Evolutionary conservation across 2,797 vertebrate genomes (phyloP).

Genomic region (Pampus argenteus): DNA sequence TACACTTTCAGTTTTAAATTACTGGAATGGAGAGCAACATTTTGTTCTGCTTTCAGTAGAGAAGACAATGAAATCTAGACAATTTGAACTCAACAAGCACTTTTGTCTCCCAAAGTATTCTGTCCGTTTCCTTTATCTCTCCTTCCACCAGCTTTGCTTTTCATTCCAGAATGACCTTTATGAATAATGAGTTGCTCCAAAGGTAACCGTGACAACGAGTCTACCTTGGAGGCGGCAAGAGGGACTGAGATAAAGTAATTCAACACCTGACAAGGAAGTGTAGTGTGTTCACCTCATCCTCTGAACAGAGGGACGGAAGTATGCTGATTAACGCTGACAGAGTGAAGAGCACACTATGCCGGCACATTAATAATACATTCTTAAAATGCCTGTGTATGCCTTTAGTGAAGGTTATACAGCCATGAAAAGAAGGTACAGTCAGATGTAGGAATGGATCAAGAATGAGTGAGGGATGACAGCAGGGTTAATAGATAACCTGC

Average conservation of each 20-base stretch:
- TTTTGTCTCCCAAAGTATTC: constrained; percentile 40
- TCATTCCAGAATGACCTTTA: constrained; percentile 75
- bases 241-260: constrained; percentile 60
- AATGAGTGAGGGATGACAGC: constrained; percentile 54
- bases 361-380: constrained; percentile 79
- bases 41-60: constrained; percentile 27
- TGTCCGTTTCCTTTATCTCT: constrained; percentile 30
- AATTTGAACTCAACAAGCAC: constrained; percentile 35
- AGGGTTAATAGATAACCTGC: constrained; percentile 73
- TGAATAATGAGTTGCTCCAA: constrained; percentile 73
- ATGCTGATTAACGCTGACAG: constrained; percentile 77
- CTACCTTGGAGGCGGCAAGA: constrained; percentile 62
- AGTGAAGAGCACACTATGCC: constrained; percentile 70
- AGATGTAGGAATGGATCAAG: constrained; percentile 56
- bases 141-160: constrained; percentile 57
- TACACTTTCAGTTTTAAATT: constrained; percentile 24
- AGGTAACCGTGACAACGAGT: constrained; percentile 71
- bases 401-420: constrained; percentile 68
- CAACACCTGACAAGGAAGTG: constrained; percentile 66
- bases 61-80: constrained; percentile 6
- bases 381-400: constrained; percentile 64
- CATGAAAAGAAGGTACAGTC: constrained; percentile 43
- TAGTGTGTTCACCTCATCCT: constrained; percentile 54
- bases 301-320: constrained; percentile 50
- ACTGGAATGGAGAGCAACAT: neutral